Base-by-base conservation (phyloP, 2,113 vertebrate species). In the Aspiorhynchus laticeps region DNA sequence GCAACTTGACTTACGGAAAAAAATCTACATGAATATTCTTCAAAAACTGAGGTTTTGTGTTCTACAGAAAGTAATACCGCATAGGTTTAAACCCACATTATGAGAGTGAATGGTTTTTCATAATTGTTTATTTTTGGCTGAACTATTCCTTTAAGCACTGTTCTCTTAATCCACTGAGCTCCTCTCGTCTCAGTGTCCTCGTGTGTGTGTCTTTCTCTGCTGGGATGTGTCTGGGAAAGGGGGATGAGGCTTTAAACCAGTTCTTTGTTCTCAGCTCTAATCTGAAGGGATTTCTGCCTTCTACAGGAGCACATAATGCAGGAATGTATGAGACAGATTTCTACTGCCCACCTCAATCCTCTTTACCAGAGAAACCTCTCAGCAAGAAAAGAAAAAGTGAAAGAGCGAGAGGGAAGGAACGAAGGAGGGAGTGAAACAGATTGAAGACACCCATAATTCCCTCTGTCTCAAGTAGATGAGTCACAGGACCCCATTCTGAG, bases 261-360 rank as follows among this genome's bases (percentile, higher is more conserved):
- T 38, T 51, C 69, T 80, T 88, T 88, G 51, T 80, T 88, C 69
- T 53, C 31, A 33, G 8, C 51, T 80, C 69, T 86, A 87, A 91
- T 88, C 87, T 85, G 38, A 63, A 61, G 61, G 71, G 85, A 88
- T 89, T 87, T 88, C 76, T 69, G 51, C 31, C 24, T 71, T 71
- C 56, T 41, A 83, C 26, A 56, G 71, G n/a, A 73, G 28, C 38
- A 85, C 73, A 85, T 75, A 83, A 87, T 71, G 53, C 36, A 79
- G 65, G 61, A 82, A 69, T 78, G 80, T 69, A 31, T 46, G 26
- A 31, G 75, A 48, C 71, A 59, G 83, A 88, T 87, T 89, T 85
- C 77, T 24, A 10, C 38, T 28, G 43, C 69, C 80, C 76, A 80
- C 43, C 51, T 59, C 85, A 89, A 88, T 87, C 80, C 85, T 80